A percentile compares a stretch with the other conserved stretches of the same genome.
phyloP scores from a whole-genome alignment of 1,140 invertebrate species.

The Neodiprion virginianus region DNA sequence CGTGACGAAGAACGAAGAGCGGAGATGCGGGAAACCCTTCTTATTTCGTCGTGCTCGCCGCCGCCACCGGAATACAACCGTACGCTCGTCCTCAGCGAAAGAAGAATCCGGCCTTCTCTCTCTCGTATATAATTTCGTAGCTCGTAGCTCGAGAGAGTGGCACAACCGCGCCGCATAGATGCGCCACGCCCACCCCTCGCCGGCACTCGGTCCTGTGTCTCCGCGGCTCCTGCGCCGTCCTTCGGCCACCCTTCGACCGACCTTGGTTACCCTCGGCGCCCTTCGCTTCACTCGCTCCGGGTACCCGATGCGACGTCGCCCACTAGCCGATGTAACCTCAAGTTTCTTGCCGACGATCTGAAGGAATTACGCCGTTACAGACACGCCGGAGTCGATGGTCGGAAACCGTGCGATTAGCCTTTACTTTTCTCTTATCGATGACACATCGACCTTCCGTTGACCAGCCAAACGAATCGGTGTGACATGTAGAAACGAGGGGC shows the following conservation, averaged over 20 bases:
- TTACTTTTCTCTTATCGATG: no score
- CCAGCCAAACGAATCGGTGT: no score
- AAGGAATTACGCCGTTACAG: no score
- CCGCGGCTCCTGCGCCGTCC: conserved; percentile 2
- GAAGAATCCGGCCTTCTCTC: conserved; percentile 23
- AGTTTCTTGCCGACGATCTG: no score
- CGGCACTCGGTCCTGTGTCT: background rate
- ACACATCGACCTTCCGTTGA: no score
- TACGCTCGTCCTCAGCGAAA: conserved; percentile 29
- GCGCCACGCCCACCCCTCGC: background rate
- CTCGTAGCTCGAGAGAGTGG: conserved; percentile 31
- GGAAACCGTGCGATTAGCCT: no score
- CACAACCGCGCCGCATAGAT: conserved; percentile 5
- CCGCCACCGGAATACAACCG: conserved; percentile 27
- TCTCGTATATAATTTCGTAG: conserved; percentile 50
- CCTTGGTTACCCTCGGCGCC: background rate
- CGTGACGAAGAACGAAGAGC: conserved; percentile 50
- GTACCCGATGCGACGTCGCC: no score
- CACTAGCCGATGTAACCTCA: no score
- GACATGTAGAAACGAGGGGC: no score
- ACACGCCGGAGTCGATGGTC: no score
- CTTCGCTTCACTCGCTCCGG: background rate
- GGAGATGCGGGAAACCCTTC: conserved; percentile 37
- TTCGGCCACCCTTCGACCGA: background rate
- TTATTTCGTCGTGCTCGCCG: conserved; percentile 43